Base-by-base conservation (phyloP, 1,140 invertebrate species). In the Sitophilus oryzae region DNA sequence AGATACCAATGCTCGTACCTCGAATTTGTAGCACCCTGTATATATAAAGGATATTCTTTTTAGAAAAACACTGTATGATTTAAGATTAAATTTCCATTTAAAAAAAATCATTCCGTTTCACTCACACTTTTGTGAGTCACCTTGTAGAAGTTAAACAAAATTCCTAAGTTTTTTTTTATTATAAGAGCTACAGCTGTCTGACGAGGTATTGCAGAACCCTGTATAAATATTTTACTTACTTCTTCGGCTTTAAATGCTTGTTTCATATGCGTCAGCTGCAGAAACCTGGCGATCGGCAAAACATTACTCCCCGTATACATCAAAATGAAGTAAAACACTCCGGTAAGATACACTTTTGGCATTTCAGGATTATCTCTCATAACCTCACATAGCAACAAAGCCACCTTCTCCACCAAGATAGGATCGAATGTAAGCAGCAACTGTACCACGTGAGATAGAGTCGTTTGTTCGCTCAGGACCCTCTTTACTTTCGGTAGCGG, bases 251-350 rank as follows among this genome's bases (percentile, higher is more conserved):
- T 80, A 67, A 96, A 97, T 0, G 93, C 92, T 75, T 90, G 96
- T 68, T 92, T 93, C 68, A 91, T 85, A 70, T 99, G 96, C 10
- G 96, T 95, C 43, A 96, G 77, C 66, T 97, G 86, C 16, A 99
- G 77, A 71, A 99, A 95, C 61, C 85, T 82, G 0, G 95, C 96
- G 50, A 99, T 88, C 0, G 96, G 96, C 38, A 99, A 73, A 20
- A 99, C 85, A 71, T 99, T 99, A 3, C 94, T 98, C 6, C 97
- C 97, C 8, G 93, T 99, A 71, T 99, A 99, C 90, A 99, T 95
- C 36, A 99, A 81, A 75, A 99, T 97, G 71, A 99, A 99, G 75
- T 91, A 99, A 73, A 99, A 99, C 8, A 96, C 85, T 5, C 97
- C 97, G 0, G 93, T 95, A 42, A 93, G 77, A 71, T 98, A 98